Base-by-base conservation (phyloP, 2,797 vertebrate species). In the Lagodon rhomboides region DNA sequence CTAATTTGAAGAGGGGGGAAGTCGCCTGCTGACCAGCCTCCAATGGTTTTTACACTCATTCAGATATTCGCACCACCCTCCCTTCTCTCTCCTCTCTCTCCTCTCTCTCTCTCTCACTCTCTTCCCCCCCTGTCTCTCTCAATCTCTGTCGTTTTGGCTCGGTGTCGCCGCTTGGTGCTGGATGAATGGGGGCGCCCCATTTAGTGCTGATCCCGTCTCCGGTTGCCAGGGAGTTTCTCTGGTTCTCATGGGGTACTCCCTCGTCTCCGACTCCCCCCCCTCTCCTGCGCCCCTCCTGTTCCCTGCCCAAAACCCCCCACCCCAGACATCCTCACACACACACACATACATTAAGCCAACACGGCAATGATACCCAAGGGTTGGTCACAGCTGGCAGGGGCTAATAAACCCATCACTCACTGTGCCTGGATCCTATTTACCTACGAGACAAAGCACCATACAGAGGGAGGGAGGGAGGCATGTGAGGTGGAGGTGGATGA, bases 321-420 rank as follows among this genome's bases (percentile, higher is more conserved):
- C 72, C 68, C 34, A 0, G 16, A 72, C 81, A 66, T 23, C 70
- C 61, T 3, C 59, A 76, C 75, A 81, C 27, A 47, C 65, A 77
- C 64, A 51, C 75, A 75, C 41, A 58, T 7, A 5, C 41, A 68
- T 51, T 54, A 25, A 8, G 15, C 58, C 65, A 65, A 62, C 68
- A 49, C 25, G 5, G 66, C 89, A 87, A 90, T 89, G 86, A 87
- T 78, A 93, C 91, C 89, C 87, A 77, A 86, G 91, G 92, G 87
- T 82, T 78, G 93, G 95, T 89, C 92, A 91, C 95, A 95, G 94
- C 94, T 94, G 94, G 91, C 82, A 77, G 83, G 74, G 90, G 92
- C 92, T 95, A 95, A 95, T 95, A 94, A 95, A 94, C 89, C 91
- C 92, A 95, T 94, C 93, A 92, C 85, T 92, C 93, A 90, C 76